phyloP scores from a whole-genome alignment of 2,888 invertebrate genomes.

The Pandemis heparana region DNA sequence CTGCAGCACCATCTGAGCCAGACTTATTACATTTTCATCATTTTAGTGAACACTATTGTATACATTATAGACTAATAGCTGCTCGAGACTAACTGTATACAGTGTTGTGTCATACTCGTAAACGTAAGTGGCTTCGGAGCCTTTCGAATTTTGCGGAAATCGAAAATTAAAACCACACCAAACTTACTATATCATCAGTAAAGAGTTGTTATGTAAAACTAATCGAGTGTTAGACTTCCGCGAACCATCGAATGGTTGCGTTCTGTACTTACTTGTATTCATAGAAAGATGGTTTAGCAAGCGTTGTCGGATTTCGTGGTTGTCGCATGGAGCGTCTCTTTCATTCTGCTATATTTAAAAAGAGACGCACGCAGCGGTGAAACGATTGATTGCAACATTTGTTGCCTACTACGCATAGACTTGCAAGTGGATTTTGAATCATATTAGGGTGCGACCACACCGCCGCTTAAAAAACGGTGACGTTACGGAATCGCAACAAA shows the following conservation, averaged over 20 bases:
- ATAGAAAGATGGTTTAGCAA: background rate
- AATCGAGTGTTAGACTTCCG: background rate
- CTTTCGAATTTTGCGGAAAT: background rate
- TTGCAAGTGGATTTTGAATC: background rate
- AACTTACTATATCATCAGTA: too few species aligned
- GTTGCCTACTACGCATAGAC: slow-evolving; percentile 10
- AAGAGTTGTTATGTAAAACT: too few species aligned
- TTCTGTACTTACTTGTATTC: background rate
- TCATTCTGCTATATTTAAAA: background rate
- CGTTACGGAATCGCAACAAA: too few species aligned
- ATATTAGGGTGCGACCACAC: too few species aligned
- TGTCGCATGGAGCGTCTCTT: background rate
- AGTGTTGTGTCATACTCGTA: background rate
- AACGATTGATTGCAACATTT: background rate
- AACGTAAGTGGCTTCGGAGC: background rate
- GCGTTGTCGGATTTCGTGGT: background rate
- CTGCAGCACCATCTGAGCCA: slow-evolving; percentile 23
- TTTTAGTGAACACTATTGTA: background rate
- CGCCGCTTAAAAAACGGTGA: too few species aligned
- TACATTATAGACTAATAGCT: slow-evolving; percentile 1
- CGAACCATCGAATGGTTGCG: background rate
- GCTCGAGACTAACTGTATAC: background rate
- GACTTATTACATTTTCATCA: slow-evolving; percentile 5
- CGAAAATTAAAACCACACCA: background rate
- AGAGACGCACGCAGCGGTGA: background rate